Evolutionary conservation across 1,140 invertebrate species (phyloP).

Genomic region (Maconellicoccus hirsutus): DNA sequence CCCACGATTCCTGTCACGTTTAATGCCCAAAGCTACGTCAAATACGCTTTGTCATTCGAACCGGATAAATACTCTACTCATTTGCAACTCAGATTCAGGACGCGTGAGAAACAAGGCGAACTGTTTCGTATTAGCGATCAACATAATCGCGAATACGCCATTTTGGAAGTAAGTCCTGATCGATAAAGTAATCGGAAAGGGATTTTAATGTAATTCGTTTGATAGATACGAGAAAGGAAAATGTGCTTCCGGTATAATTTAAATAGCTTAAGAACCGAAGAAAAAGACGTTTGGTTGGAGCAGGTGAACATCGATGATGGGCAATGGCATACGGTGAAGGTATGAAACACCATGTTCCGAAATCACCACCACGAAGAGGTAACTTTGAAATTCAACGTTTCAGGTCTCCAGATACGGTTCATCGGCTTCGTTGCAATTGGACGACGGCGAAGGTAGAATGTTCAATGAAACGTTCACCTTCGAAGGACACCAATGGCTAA

Average conservation of each 20-base stretch:
- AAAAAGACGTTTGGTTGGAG: conserved; percentile 80
- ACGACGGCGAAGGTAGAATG: conserved; percentile 86
- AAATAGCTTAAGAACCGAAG: conserved; percentile 77
- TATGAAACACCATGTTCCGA: no score
- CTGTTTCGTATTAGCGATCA: conserved; percentile 85
- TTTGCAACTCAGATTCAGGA: conserved; percentile 83
- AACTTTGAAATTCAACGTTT: neutral
- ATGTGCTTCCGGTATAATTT: conserved; percentile 86
- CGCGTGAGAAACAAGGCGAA: conserved; percentile 82
- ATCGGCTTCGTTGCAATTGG: conserved; percentile 82
- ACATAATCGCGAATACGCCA: conserved; percentile 87
- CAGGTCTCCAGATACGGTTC: conserved; percentile 67
- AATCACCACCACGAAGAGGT: no score
- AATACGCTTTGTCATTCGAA: conserved; percentile 88
- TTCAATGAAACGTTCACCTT: conserved; percentile 91
- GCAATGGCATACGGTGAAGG: conserved; percentile 89
- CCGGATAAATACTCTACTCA: conserved; percentile 83
- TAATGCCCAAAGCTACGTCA: conserved; percentile 83
- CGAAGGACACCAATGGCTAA: conserved; percentile 77
- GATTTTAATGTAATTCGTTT: no score
- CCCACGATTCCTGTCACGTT: conserved; percentile 79
- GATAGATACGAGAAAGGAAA: conserved; percentile 70
- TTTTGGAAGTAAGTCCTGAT: conserved; percentile 57
- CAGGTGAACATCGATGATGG: conserved; percentile 86
- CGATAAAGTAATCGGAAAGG: conserved; percentile 15